phyloP scores from a whole-genome alignment of 2,113 vertebrate genomes.

The Plecotus auritus region DNA sequence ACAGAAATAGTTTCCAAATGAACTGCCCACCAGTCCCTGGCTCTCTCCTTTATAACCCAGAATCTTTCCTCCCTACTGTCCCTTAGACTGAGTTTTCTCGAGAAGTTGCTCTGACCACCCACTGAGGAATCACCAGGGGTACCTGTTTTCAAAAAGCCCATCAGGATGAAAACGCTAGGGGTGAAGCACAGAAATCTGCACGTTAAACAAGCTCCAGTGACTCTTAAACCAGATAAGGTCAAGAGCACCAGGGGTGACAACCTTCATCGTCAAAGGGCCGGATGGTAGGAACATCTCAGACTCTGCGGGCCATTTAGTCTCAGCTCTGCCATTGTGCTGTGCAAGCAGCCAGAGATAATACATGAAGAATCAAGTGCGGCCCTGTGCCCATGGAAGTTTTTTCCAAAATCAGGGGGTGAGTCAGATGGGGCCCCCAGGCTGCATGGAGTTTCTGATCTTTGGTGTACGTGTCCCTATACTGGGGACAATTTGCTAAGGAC shows the following conservation, averaged over 20 bases:
- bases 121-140: neutral
- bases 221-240: neutral
- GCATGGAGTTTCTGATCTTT: neutral
- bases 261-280: neutral
- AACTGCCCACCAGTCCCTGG: neutral
- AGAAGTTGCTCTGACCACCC: neutral
- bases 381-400: neutral
- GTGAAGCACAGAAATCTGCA: neutral
- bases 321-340: neutral
- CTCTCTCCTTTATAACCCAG: neutral
- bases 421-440: neutral
- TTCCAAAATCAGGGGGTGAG: neutral
- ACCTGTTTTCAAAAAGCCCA: neutral
- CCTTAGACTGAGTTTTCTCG: neutral
- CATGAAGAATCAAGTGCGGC: rapidly evolving
- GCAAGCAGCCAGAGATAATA: too few species aligned
- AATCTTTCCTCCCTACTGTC: neutral
- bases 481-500: neutral
- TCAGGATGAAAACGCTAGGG: neutral
- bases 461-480: neutral
- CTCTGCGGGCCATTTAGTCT: neutral
- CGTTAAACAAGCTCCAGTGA: neutral
- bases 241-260: neutral
- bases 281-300: neutral
- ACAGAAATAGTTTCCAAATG: neutral